Percentiles rank a stretch among this genome's conserved stretches.
Evolutionary conservation across 2,888 invertebrate species (phyloP).

Genomic region (Nomada hirtipes): DNA sequence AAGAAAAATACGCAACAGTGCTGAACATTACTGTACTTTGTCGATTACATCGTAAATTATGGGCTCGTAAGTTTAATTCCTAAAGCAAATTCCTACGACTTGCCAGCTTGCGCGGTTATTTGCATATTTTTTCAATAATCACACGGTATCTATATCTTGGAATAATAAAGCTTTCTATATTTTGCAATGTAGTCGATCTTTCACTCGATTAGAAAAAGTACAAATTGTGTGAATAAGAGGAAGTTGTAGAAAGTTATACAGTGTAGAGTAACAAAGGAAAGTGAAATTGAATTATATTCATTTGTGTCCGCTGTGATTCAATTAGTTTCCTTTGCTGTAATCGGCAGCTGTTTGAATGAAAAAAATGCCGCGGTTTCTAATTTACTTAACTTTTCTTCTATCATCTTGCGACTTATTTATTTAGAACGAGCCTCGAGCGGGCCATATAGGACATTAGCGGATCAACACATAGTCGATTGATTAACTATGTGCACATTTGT

Average conservation of each 20-base stretch:
- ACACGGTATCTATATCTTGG: slow-evolving; percentile 2
- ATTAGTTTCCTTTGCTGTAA: neutral
- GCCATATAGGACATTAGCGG: slow-evolving; percentile 36
- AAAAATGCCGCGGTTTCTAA: neutral
- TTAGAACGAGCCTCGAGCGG: slow-evolving; percentile 34
- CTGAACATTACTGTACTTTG: slow-evolving; percentile 4
- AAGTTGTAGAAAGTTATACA: slow-evolving; percentile 35
- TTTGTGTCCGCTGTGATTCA: neutral
- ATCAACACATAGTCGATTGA: slow-evolving; percentile 40
- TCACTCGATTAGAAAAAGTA: slow-evolving; percentile 45
- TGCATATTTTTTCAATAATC: slow-evolving; percentile 31
- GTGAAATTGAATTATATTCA: neutral
- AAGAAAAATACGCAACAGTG: slow-evolving; percentile 4
- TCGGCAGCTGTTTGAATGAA: neutral
- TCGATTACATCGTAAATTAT: slow-evolving; percentile 12
- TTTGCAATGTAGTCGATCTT: slow-evolving; percentile 26
- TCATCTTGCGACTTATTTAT: slow-evolving; percentile 21
- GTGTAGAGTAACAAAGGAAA: neutral
- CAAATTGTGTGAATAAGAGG: slow-evolving; percentile 43
- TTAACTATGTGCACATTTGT: slow-evolving; percentile 28
- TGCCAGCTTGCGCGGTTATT: slow-evolving; percentile 11
- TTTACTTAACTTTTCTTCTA: neutral
- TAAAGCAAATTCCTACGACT: slow-evolving; percentile 13
- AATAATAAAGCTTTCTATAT: slow-evolving; percentile 27
- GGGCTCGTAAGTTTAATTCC: slow-evolving; percentile 31